These are phyloP conservation scores for Globia sparganii DNA, from an alignment of 2,888 invertebrate species.

Conservation along the genomic window DNA sequence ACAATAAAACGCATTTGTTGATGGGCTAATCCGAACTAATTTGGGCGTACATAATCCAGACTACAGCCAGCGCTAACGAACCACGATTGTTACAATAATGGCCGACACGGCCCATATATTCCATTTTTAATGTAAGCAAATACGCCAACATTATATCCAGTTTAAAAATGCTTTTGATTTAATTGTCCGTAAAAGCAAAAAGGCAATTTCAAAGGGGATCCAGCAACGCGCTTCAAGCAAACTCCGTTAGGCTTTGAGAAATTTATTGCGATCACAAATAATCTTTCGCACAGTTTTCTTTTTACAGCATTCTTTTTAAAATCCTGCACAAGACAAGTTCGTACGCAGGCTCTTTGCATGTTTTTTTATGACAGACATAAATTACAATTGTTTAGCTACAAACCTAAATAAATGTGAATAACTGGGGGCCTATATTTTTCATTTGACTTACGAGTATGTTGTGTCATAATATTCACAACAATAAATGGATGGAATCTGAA, in stretches of 20 bases:
- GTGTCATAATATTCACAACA: conserved; percentile 5
- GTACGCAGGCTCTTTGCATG: conserved; percentile 35
- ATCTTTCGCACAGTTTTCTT: conserved; percentile 71
- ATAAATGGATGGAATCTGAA: conserved; percentile 4
- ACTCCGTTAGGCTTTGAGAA: conserved; percentile 73
- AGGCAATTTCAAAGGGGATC: conserved; percentile 76
- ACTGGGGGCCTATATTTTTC: conserved; percentile 12
- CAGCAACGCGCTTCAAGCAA: conserved; percentile 62
- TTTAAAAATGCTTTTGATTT: conserved; percentile 70
- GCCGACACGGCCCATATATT: conserved; percentile 45
- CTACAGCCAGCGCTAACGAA: conserved; percentile 49
- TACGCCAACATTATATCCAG: conserved; percentile 41
- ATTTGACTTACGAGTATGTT: conserved; percentile 25
- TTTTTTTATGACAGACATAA: conserved; percentile 56
- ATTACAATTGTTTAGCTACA: conserved; percentile 61
- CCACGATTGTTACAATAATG: conserved; percentile 43
- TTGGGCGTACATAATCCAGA: conserved; percentile 50
- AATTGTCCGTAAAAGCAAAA: conserved; percentile 78
- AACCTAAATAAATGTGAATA: conserved; percentile 34
- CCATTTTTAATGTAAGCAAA: conserved; percentile 50
- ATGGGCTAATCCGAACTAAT: conserved; percentile 45
- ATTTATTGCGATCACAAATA: conserved; percentile 82
- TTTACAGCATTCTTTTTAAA: conserved; percentile 71
- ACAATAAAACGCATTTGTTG: conserved; percentile 33
- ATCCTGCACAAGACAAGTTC: conserved; percentile 67